Evolutionary conservation across 2,797 vertebrate genomes (phyloP).

Genomic region (Sebastes kiyomatsui): DNA sequence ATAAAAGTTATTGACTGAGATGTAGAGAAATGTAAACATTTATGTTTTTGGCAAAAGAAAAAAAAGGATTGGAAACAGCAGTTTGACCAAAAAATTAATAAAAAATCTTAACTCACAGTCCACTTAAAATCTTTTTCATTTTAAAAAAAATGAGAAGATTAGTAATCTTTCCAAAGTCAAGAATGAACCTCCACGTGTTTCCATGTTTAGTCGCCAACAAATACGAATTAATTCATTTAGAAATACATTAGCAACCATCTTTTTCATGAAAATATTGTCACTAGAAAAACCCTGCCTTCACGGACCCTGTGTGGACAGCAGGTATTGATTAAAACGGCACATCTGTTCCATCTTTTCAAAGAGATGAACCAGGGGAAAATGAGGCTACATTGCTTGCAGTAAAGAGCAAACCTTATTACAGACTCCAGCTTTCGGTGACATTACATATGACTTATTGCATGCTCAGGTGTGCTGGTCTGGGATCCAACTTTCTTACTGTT

Average conservation of each 20-base stretch:
- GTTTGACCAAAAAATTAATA: neutral
- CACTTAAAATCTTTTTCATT: neutral
- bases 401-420: neutral
- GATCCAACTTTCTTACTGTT: neutral
- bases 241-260: neutral
- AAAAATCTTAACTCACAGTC: neutral
- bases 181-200: neutral
- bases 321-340: neutral
- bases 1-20: neutral
- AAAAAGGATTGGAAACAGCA: neutral
- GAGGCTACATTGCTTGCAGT: neutral
- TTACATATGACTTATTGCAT: neutral
- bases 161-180: neutral
- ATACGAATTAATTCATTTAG: rapidly evolving
- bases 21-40: neutral
- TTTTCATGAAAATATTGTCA: neutral
- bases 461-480: neutral
- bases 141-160: neutral
- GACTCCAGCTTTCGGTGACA: neutral
- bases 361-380: neutral
- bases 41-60: neutral
- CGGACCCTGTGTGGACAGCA: neutral
- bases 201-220: neutral
- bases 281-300: neutral
- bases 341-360: neutral